These are phyloP conservation scores for Gallinago undulata DNA, from an alignment of 2,113 vertebrate species.

Conservation along the genomic window DNA sequence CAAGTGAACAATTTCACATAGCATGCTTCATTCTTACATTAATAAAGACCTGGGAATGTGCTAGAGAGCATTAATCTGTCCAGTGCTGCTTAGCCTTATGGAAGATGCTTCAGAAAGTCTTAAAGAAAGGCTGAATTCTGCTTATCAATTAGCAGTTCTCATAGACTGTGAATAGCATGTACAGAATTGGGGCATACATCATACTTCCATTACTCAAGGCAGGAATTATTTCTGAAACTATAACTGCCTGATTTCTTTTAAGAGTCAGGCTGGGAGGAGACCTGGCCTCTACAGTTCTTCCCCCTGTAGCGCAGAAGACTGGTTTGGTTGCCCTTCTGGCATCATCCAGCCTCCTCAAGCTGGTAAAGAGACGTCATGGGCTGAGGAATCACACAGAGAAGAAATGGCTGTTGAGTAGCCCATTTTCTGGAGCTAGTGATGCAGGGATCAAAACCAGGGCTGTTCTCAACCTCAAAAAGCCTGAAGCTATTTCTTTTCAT, in stretches of 20 bases:
- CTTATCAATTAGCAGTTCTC: not conserved
- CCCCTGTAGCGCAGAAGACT: not conserved
- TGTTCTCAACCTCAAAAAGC: not conserved
- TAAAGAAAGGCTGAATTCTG: not conserved
- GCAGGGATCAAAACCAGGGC: not conserved
- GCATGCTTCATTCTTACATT: not conserved
- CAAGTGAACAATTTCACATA: not conserved
- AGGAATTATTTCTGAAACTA: not conserved
- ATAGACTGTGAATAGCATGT: not conserved
- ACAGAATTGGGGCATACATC: accelerated
- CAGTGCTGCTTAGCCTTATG: not conserved
- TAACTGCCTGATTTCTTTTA: not conserved
- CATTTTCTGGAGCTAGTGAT: not conserved
- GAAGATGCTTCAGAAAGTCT: not conserved
- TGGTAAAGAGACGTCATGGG: not conserved
- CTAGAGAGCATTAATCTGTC: not conserved
- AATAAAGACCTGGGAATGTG: not conserved
- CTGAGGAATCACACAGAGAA: not conserved
- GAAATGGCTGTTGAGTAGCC: not conserved
- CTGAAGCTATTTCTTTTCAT: not conserved
- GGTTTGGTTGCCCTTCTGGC: not conserved
- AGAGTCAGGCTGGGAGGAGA: not conserved
- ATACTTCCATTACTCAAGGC: not conserved
- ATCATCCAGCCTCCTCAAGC: not conserved
- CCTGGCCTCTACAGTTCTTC: not conserved